Conservation (phyloP, 2,113 vertebrate genomes). For the Dasyprocta punctata region DNA sequence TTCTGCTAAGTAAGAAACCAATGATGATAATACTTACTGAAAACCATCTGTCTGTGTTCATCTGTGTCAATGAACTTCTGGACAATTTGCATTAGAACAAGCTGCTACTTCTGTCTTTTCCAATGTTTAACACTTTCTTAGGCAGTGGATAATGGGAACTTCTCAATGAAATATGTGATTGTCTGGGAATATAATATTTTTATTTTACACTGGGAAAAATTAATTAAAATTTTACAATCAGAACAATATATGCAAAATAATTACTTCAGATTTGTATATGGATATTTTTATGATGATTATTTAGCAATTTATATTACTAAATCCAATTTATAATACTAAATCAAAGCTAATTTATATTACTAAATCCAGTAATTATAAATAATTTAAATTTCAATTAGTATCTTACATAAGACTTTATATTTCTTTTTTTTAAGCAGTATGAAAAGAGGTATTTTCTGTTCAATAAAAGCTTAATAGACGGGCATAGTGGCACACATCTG, state of each 20-base stretch:
- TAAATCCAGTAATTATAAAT: too few relatives aligned
- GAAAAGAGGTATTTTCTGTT: not conserved
- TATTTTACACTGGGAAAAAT: not conserved
- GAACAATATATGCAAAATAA: conserved; percentile 8
- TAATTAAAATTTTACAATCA: not conserved
- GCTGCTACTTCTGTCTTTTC: conserved; percentile 80
- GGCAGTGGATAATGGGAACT: conserved; percentile 31
- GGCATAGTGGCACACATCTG: too few relatives aligned
- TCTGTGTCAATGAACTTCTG: conserved; percentile 77
- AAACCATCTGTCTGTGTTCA: conserved; percentile 84
- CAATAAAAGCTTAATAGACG: not conserved
- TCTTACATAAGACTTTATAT: conserved; percentile 7
- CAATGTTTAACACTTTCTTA: conserved; percentile 76
- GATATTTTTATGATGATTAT: conserved; percentile 15
- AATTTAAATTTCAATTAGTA: conserved; percentile 43
- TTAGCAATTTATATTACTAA: conserved; percentile 36
- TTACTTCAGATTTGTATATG: not conserved
- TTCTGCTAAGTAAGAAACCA: conserved; percentile 79
- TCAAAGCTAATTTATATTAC: too few relatives aligned
- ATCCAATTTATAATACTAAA: too few relatives aligned
- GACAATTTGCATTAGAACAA: conserved; percentile 82
- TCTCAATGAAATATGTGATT: conserved; percentile 29
- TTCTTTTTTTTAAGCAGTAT: conserved; percentile 30
- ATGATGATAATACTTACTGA: conserved; percentile 76
- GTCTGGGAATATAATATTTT: conserved; percentile 41